phyloP scores from a whole-genome alignment of 2,888 invertebrate species.

The Polymixis flavicincta region DNA sequence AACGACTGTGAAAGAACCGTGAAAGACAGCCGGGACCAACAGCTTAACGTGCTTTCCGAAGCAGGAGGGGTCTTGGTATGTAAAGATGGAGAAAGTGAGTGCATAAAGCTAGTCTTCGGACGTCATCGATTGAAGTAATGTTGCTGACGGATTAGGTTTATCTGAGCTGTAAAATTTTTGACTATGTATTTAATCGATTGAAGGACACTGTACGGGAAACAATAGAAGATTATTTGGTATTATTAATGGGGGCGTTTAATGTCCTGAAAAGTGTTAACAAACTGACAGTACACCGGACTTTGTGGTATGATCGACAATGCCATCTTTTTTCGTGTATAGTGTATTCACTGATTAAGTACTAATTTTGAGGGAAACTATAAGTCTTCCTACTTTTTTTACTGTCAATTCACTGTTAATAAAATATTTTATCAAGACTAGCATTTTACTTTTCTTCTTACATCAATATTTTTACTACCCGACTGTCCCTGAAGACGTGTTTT shows the following conservation, averaged over 20 bases:
- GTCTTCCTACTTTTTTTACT: background rate
- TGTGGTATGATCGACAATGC: background rate
- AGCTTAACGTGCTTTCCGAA: too few species aligned
- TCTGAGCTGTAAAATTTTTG: background rate
- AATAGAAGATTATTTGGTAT: background rate
- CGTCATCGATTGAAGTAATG: background rate
- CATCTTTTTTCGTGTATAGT: background rate
- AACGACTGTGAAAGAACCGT: too few species aligned
- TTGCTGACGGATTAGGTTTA: background rate
- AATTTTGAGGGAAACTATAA: background rate
- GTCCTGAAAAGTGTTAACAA: background rate
- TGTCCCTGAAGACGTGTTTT: background rate
- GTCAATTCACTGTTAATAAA: slow-evolving; percentile 7
- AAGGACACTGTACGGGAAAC: background rate
- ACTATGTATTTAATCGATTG: background rate
- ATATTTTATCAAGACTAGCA: background rate
- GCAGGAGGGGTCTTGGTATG: too few species aligned
- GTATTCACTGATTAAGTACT: background rate
- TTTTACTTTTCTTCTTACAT: background rate
- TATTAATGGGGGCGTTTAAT: background rate
- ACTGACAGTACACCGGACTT: background rate
- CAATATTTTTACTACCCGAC: background rate
- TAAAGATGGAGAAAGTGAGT: background rate
- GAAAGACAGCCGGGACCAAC: too few species aligned
- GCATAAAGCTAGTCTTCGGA: background rate